phyloP scores from a whole-genome alignment of 1,140 invertebrate species.

The Ectropis grisescens region DNA sequence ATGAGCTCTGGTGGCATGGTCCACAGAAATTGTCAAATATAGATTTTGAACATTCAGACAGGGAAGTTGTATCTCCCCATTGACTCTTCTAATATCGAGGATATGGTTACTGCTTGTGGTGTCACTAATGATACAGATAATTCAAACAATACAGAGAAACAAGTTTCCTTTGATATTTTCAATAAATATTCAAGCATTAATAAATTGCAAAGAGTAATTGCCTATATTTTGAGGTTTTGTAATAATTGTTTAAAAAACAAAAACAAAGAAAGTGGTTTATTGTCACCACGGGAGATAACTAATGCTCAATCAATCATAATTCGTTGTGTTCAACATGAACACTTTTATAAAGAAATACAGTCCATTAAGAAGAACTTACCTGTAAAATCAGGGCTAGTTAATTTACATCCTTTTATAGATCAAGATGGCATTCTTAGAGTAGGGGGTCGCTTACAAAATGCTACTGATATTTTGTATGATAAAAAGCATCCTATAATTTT shows the following conservation, averaged over 20 bases:
- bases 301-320: conserved; percentile 3
- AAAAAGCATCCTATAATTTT: conserved; percentile 11
- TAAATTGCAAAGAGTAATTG: conserved; percentile 2
- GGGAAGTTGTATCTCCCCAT: too few species aligned
- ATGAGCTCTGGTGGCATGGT: too few species aligned
- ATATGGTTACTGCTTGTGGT: too few species aligned
- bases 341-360: conserved; percentile 3
- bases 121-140: too few species aligned
- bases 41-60: too few species aligned
- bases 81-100: too few species aligned
- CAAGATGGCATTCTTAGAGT: conserved; percentile 1
- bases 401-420: conserved; percentile 9
- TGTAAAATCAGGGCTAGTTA: conserved; percentile 2
- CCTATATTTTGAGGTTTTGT: conserved; percentile 1
- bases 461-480: conserved; percentile 4
- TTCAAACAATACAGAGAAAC: too few species aligned
- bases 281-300: conserved; percentile 2
- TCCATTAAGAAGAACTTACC: background rate
- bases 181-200: conserved; percentile 3
- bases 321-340: background rate
- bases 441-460: conserved; percentile 6
- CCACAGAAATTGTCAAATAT: too few species aligned
- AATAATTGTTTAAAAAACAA: conserved; percentile 1
- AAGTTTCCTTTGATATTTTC: too few species aligned
- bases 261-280: background rate